Evolutionary conservation across 2,888 invertebrate genomes (phyloP), one percentile per base, ranked within the genome.

Genomic region (Epirrita christyi): DNA sequence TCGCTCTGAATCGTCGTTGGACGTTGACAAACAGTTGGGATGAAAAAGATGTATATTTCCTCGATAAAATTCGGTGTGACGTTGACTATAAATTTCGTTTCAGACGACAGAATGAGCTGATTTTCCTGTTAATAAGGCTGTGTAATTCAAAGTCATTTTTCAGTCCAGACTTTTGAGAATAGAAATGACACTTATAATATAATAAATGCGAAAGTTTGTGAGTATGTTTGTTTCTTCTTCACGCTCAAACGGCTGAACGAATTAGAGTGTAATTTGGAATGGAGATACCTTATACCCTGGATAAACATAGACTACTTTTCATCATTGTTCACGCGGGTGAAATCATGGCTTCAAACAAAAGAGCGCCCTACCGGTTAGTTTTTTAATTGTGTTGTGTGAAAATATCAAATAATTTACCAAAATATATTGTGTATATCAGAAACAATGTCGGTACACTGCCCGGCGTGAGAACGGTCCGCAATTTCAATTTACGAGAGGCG

Each of bases 401-500:
- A 32, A 55, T 40, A 48, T 51, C 50, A 40, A 50, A 43, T 61
- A 55, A 63, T 63, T 58, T 55, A 59, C 64, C 64, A 47, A 67
- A 70, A 72, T 66, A 69, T 67, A 64, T 66, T 48, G 61, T 54
- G 48, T 65, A 81, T 78, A 82, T 76, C 47, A 61, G 62, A 75
- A 73, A 80, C 82, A 78, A 71, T 77, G 79, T 76, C 73, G 72
- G 73, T 72, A 71, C 72, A 74, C 60, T 72, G 52, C 67, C 63
- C 66, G 70, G 61, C 69, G 55, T 66, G 71, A 62, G 70, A 73
- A 72, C 73, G 76, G 72, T 68, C 73, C 76, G 82, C 88, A 82
- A 88, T 87, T 86, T 90, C 89, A 88, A 89, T 89, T 88, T 89
- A 89, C 86, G 86, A 83, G 80, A 82, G 76, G 72, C 77, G 71